phyloP scores from a whole-genome alignment of 92 coral and sea anemone genomes.

The Diadumene lineata region DNA sequence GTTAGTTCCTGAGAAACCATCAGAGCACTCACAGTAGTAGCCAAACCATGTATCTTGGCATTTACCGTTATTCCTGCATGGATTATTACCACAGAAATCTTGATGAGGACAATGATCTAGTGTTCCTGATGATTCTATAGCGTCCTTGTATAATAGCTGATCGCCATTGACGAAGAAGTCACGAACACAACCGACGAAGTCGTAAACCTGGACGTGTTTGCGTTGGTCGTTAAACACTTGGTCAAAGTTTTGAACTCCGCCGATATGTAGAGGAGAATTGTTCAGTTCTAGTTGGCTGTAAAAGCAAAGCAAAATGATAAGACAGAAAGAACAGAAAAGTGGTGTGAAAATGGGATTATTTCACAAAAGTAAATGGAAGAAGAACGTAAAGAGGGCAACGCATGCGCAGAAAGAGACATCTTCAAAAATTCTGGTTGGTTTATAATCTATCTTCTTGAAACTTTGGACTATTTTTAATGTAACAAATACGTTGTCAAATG shows the following conservation, averaged over 20 bases:
- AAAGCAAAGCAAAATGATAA: not conserved
- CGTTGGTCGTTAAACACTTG: conserved; percentile 66
- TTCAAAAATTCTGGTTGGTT: too few species aligned
- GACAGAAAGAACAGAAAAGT: not conserved
- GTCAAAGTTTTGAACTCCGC: conserved; percentile 82
- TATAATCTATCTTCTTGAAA: too few species aligned
- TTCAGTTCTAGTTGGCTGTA: conserved; percentile 76
- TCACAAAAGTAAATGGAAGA: not conserved
- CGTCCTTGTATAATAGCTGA: conserved; percentile 43
- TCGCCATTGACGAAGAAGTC: conserved; percentile 76
- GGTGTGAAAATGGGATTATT: not conserved
- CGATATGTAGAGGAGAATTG: conserved; percentile 71
- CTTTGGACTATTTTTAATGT: too few species aligned
- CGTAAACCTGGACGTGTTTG: conserved; percentile 64
- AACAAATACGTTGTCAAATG: too few species aligned
- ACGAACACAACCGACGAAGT: conserved; percentile 94
- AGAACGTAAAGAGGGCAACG: not conserved
- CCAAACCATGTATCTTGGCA: conserved; percentile 94
- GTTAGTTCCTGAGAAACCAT: conserved; percentile 73
- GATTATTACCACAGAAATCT: conserved; percentile 52
- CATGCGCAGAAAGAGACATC: too few species aligned
- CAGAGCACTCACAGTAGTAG: conserved; percentile 76
- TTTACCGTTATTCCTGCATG: conserved; percentile 71
- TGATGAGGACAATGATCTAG: conserved; percentile 79
- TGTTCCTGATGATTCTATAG: conserved; percentile 56